A percentile compares a stretch with the other conserved stretches of the same genome.
Evolutionary conservation across 2,113 vertebrate species (phyloP).

Genomic region (Candoia aspera): DNA sequence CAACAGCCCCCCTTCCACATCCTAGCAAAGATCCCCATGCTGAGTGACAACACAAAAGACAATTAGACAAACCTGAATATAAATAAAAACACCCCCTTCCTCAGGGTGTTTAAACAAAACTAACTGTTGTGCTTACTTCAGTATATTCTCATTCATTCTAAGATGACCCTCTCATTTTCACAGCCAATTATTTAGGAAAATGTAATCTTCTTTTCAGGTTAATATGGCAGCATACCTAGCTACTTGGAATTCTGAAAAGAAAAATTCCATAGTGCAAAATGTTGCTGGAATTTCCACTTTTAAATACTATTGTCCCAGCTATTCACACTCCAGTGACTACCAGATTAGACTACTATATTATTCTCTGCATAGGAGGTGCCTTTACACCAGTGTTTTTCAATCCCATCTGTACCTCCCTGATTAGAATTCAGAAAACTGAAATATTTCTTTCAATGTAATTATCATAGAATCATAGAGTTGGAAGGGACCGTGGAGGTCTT

Average conservation of each 20-base stretch:
- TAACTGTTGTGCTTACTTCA: neutral
- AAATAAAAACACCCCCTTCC: neutral
- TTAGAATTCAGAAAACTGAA: neutral
- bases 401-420: no score
- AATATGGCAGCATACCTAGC: neutral
- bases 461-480: no score
- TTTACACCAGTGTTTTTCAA: neutral
- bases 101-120: neutral
- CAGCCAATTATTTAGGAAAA: neutral
- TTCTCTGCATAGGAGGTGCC: neutral
- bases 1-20: neutral
- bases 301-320: neutral
- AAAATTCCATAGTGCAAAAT: neutral
- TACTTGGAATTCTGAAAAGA: neutral
- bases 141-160: neutral
- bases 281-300: neutral
- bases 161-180: neutral
- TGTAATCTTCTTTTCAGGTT: neutral
- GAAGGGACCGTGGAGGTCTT: no score
- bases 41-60: neutral
- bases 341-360: neutral
- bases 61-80: neutral
- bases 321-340: neutral
- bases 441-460: neutral
- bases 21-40: neutral